Conservation (phyloP, 2,888 invertebrate species). For the Cotesia congregata region DNA sequence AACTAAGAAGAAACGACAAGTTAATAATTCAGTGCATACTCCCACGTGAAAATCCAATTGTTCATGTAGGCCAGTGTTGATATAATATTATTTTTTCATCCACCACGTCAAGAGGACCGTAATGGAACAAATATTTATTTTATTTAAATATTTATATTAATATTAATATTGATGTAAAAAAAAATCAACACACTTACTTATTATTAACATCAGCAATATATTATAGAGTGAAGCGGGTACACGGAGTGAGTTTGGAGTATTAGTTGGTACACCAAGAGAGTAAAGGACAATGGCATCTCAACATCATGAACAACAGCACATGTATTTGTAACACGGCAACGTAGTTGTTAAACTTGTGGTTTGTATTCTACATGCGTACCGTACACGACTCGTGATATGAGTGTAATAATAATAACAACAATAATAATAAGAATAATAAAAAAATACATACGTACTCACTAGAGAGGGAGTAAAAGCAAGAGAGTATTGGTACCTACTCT, state of each 20-base stretch:
- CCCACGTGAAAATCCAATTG: background rate
- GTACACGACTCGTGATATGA: background rate
- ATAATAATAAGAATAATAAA: too few relatives aligned
- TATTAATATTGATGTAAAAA: background rate
- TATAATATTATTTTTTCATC: constrained; percentile 3
- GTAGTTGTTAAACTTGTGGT: background rate
- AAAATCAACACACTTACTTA: background rate
- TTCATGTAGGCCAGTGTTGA: background rate
- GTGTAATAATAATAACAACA: background rate
- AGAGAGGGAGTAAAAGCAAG: background rate
- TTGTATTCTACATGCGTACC: background rate
- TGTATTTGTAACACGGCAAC: background rate
- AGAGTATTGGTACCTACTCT: background rate
- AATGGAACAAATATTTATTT: background rate
- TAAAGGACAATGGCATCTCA: constrained; percentile 24
- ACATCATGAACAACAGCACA: background rate
- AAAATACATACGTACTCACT: background rate
- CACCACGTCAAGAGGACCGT: background rate
- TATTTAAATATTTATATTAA: background rate
- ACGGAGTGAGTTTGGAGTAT: constrained; percentile 6
- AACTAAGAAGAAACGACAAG: background rate
- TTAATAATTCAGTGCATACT: constrained; percentile 3
- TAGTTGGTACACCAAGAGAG: constrained; percentile 5
- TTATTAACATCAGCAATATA: background rate
- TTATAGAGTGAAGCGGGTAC: background rate